These are phyloP conservation scores for Drosophila watanabei DNA, from an alignment of 1,140 invertebrate species.

Conservation along the genomic window DNA sequence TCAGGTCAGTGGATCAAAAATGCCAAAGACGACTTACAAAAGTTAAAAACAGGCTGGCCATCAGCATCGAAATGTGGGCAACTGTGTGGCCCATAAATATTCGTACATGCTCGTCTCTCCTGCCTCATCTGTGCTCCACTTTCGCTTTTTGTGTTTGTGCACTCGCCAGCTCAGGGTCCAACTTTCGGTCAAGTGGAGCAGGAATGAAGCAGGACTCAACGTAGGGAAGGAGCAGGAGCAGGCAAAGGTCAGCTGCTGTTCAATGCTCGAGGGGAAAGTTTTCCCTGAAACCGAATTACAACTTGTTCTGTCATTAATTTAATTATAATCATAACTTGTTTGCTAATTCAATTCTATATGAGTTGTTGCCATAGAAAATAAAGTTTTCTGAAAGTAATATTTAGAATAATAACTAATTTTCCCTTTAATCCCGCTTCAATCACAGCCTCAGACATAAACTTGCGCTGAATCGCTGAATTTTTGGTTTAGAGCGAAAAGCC, in stretches of 20 bases:
- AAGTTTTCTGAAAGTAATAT: neutral
- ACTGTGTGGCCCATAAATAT: conserved; percentile 2
- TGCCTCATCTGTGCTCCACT: conserved; percentile 52
- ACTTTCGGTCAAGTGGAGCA: conserved; percentile 59
- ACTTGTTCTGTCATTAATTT: conserved; percentile 9
- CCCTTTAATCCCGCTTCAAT: neutral
- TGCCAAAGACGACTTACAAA: conserved; percentile 71
- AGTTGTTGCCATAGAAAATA: neutral
- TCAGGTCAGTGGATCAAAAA: conserved; percentile 77
- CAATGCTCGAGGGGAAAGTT: conserved; percentile 22
- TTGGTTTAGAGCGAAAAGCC: neutral
- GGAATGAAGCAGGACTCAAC: conserved; percentile 20
- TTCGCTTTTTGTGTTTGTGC: conserved; percentile 59
- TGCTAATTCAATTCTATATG: conserved; percentile 12
- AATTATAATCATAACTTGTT: conserved; percentile 20
- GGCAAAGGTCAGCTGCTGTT: conserved; percentile 44
- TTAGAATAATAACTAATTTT: neutral
- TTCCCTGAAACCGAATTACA: conserved; percentile 3
- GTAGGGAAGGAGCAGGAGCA: neutral
- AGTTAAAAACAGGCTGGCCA: conserved; percentile 54
- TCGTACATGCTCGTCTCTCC: neutral
- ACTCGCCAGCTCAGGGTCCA: conserved; percentile 31
- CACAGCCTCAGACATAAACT: neutral
- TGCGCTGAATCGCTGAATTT: neutral
- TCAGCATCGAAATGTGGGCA: conserved; percentile 23